Evolutionary conservation across 2,888 invertebrate species (phyloP), one percentile per base, ranked within the genome.

Genomic region (Smittia aterrima): DNA sequence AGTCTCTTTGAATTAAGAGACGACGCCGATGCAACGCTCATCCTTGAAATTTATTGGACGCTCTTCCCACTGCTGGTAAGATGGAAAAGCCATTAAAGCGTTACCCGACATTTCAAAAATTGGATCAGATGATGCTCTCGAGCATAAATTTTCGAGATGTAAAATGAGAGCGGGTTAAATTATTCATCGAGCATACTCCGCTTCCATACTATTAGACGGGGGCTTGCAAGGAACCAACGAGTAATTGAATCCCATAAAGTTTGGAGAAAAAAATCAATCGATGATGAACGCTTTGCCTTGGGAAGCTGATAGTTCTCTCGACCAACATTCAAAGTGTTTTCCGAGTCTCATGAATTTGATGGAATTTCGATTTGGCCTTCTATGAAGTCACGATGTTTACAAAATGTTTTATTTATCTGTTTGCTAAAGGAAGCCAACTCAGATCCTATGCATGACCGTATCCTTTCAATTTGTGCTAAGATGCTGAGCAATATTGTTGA

Each of bases 131-230:
- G 70, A 70, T 70, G 70, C 70, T 41, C 53, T 54, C n/a, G 22
- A 70, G 25, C 70, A 70, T 70, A 70, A 70, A 70, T 70, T 54
- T 54, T n/a, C 16, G 11, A 47, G 32, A 54, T 70, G 70, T 27
- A 70, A 41, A 11, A 70, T 27, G 27, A 70, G 18, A 41, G 16
- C 13, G 16, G 53, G 41, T 53, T 70, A 70, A 70, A 70, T 70
- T 70, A 70, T 70, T 70, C 70, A 70, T 70, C 11, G 54, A 53
- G 27, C 11, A 20, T 13, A 16, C 13, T 38, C 22, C 20, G 58
- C 58, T 58, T n/a, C 47, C 58, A 6, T 18, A 18, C 9, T 58
- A 22, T 18, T 20, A 58, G 18, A 58, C 9, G 58, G 13, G 16
- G 58, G 47, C 16, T 16, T 13, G 16, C 47, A 13, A 47, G 2